Percentiles rank a stretch among this genome's conserved stretches.
Conservation (phyloP, 1,140 invertebrate species). For the Patella vulgata region DNA sequence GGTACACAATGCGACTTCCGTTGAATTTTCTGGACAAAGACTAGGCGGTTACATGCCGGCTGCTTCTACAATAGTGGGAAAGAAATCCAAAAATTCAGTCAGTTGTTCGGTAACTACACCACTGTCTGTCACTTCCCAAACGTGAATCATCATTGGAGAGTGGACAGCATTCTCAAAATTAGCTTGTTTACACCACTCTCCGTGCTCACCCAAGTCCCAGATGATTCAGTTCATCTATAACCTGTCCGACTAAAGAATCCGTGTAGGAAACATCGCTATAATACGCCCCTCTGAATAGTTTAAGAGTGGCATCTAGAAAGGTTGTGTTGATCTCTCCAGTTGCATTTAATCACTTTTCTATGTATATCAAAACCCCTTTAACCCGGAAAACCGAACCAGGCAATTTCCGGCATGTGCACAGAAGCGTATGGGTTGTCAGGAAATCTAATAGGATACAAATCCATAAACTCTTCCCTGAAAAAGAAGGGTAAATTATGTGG, state of each 20-base stretch:
- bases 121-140: slow-evolving; percentile 26
- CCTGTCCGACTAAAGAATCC: slow-evolving; percentile 29
- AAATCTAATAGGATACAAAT: slow-evolving; percentile 29
- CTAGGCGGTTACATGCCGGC: slow-evolving; percentile 71
- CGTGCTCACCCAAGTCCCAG: slow-evolving; percentile 31
- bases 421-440: slow-evolving; percentile 32
- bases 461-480: slow-evolving; percentile 30
- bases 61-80: slow-evolving; percentile 83
- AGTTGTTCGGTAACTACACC: slow-evolving; percentile 51
- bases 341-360: slow-evolving; percentile 18
- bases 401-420: slow-evolving; percentile 31
- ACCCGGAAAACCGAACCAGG: slow-evolving; percentile 26
- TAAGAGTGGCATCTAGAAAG: slow-evolving; percentile 8
- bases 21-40: slow-evolving; percentile 69
- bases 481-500: slow-evolving; percentile 43
- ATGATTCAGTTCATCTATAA: slow-evolving; percentile 28
- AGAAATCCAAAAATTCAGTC: slow-evolving; percentile 85
- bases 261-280: too few relatives aligned
- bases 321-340: slow-evolving; percentile 19
- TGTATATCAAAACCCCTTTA: slow-evolving; percentile 2
- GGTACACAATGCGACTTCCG: slow-evolving; percentile 70
- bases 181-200: too few relatives aligned
- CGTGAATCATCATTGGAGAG: slow-evolving; percentile 37
- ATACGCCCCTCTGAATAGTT: slow-evolving; percentile 25
- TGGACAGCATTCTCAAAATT: too few relatives aligned